Evolutionary conservation across 2,113 vertebrate species (phyloP).

Genomic region (Nansenia antarctica): DNA sequence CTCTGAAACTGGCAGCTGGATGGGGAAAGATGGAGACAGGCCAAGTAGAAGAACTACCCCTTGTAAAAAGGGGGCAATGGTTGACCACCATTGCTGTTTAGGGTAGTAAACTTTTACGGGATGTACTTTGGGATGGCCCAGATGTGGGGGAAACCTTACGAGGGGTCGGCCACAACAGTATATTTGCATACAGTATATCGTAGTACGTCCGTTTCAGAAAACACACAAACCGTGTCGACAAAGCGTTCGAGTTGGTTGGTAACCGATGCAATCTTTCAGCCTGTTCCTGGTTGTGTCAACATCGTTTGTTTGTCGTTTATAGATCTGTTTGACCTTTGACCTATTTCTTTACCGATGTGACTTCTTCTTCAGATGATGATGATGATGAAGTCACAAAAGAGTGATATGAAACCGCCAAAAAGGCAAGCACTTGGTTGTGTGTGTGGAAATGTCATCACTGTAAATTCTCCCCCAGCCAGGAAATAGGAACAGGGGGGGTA

Average conservation of each 20-base stretch:
- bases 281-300: not conserved
- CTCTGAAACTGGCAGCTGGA: not conserved
- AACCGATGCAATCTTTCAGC: too few species aligned
- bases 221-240: not conserved
- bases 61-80: not conserved
- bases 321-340: too few species aligned
- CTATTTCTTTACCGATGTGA: not conserved
- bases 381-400: not conserved
- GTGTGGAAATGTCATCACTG: slow-evolving; percentile 64
- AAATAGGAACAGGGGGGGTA: slow-evolving; percentile 53
- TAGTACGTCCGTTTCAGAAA: not conserved
- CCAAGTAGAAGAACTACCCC: not conserved
- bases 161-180: too few species aligned
- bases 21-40: not conserved
- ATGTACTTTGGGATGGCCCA: too few species aligned
- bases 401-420: slow-evolving; percentile 46
- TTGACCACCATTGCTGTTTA: not conserved
- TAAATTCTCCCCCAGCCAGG: slow-evolving; percentile 43
- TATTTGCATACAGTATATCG: too few species aligned
- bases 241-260: too few species aligned
- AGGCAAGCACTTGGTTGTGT: slow-evolving; percentile 38
- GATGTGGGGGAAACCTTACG: too few species aligned
- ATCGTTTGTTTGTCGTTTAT: not conserved
- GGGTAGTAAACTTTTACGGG: too few species aligned
- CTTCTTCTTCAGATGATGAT: not conserved